phyloP scores from a whole-genome alignment of 2,888 invertebrate species.

The Thymelicus acteon region DNA sequence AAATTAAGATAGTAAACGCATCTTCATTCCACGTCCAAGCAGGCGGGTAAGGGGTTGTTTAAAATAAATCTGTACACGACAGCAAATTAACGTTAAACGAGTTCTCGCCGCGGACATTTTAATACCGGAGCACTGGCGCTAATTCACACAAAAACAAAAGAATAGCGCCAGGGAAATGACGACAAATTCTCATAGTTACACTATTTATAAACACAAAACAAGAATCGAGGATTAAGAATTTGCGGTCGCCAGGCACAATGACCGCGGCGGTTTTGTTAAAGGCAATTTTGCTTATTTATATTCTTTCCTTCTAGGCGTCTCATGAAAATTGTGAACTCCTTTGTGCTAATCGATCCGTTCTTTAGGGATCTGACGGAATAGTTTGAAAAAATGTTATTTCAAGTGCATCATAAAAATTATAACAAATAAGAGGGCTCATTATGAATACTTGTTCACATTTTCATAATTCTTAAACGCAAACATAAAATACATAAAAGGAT shows the following conservation, averaged over 20 bases:
- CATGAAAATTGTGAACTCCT: no score
- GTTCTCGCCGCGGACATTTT: constrained; percentile 34
- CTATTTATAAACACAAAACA: constrained; percentile 44
- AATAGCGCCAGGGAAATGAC: constrained; percentile 49
- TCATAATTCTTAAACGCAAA: no score
- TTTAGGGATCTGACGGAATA: no score
- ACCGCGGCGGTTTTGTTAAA: constrained; percentile 47
- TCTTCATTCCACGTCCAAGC: no score
- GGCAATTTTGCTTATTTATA: constrained; percentile 17
- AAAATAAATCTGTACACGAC: constrained; percentile 10
- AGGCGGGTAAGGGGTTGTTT: not conserved
- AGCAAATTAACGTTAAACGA: constrained; percentile 26
- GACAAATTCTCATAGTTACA: constrained; percentile 51
- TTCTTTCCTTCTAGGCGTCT: no score
- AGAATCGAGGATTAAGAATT: constrained; percentile 53
- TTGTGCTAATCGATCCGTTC: no score
- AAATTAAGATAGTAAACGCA: no score
- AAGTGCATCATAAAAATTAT: no score
- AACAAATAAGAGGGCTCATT: no score
- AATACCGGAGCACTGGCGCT: constrained; percentile 23
- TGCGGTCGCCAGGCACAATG: constrained; percentile 59
- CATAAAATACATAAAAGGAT: no score
- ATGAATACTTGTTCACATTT: no score
- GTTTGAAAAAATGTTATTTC: no score
- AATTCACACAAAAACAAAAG: constrained; percentile 35